Conservation (phyloP, 92 coral and sea anemone genomes). For the Montipora capitata region DNA sequence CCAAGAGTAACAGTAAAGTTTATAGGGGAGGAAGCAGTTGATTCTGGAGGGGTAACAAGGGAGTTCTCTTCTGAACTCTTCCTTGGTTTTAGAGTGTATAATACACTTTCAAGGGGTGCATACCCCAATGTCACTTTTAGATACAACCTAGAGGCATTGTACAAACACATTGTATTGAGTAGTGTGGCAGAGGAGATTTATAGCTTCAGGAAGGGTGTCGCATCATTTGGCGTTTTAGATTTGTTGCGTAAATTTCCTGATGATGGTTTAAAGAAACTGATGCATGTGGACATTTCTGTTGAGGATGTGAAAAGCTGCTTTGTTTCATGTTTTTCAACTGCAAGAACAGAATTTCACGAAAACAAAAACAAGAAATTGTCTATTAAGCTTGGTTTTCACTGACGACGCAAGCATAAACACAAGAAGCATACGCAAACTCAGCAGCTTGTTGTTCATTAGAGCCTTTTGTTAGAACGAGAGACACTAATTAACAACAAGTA, state of each 20-base stretch:
- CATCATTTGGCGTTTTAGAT: constrained; percentile 33
- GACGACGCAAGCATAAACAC: too few species aligned
- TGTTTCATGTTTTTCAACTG: constrained; percentile 55
- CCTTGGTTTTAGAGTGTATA: constrained; percentile 19
- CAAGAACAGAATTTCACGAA: constrained; percentile 36
- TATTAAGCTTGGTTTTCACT: too few species aligned
- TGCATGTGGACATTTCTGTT: constrained; percentile 22
- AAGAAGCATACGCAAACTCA: too few species aligned
- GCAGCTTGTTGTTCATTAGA: too few species aligned
- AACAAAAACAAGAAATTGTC: neutral
- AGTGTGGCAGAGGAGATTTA: neutral
- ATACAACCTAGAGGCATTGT: constrained; percentile 64
- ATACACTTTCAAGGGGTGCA: constrained; percentile 57
- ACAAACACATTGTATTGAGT: neutral
- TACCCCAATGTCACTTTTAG: constrained; percentile 65
- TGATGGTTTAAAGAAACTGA: constrained; percentile 29
- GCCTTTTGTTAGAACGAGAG: too few species aligned
- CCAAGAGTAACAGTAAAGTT: constrained; percentile 49
- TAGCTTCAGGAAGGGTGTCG: constrained; percentile 13
- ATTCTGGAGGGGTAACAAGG: constrained; percentile 60
- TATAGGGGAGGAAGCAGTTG: constrained; percentile 70
- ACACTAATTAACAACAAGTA: too few species aligned
- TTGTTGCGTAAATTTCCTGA: neutral
- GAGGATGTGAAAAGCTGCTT: constrained; percentile 72
- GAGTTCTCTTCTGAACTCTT: constrained; percentile 50